Base-by-base conservation (phyloP, 2,113 vertebrate genomes). In the Phyllostomus discolor region DNA sequence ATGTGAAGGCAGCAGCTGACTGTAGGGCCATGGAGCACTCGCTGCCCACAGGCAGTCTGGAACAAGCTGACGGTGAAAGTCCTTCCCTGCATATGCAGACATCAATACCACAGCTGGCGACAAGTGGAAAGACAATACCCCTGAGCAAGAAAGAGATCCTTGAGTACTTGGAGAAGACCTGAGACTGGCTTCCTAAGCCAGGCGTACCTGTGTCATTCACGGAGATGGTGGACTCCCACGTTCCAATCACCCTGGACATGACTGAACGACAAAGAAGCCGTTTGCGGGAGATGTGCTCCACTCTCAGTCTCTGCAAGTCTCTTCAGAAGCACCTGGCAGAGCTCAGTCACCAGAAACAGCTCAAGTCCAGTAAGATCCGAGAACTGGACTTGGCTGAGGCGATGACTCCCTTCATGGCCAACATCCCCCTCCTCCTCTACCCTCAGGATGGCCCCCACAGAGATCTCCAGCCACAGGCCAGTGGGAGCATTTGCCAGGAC, bases 391-490 rank as follows among this genome's bases (percentile, higher is more conserved):
- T 99, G 87, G 95, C 99, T 6, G 98, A 99, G 76, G 82, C 97
- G 86, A 96, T 98, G 10, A 97, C 98, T 41, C 99, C 99, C 0
- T 99, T 99, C 97, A 98, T 99, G 94, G 97, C 99, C 94, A 99
- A 99, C 0, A 98, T 99, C 78, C 99, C 99, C 16, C 98, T 98
- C 80, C 99, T 99, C 66, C 99, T 99, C 20, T 99, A 99, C 92
- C 99, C 99, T 73, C 99, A 99, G 98, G 97, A 99, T 1, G 90
- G 97, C 8, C 78, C 98, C 10, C 98, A 97, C 85, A 81, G 97
- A 38, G 97, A 98, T 57, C 50, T 92, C 52, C 62, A n/a, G 43
- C 28, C 80, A 0, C 59, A 62, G 59, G 59, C 59, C 26, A 28
- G 11, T 35, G 98, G 97, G 6, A 97, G 96, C 0, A 99, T 99